phyloP scores from a whole-genome alignment of 2,888 invertebrate species.

The Meiosimyza platycephala region DNA sequence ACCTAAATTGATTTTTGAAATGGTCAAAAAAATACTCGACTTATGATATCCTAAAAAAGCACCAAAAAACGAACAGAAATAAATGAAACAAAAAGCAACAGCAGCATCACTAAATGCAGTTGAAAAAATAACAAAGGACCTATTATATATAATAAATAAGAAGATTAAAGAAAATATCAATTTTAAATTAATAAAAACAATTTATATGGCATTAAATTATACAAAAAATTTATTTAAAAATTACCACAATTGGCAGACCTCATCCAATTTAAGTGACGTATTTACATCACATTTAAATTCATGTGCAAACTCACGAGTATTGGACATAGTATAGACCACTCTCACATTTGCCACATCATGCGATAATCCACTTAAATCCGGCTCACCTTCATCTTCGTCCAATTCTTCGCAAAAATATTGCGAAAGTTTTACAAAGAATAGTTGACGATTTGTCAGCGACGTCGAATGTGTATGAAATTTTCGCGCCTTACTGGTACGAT shows the following conservation, averaged over 20 bases:
- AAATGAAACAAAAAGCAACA: too few species aligned
- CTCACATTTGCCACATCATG: conserved; percentile 56
- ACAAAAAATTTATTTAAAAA: too few species aligned
- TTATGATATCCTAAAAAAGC: too few species aligned
- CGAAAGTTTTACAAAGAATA: conserved; percentile 59
- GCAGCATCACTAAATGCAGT: too few species aligned
- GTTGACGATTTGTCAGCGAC: conserved; percentile 29
- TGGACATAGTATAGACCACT: conserved; percentile 54
- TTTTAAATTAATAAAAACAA: too few species aligned
- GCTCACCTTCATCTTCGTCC: conserved; percentile 38
- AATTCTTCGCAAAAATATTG: conserved; percentile 56
- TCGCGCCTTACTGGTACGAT: conserved; percentile 44
- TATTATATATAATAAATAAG: too few species aligned
- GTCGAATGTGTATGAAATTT: conserved; percentile 26
- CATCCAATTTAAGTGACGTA: conserved; percentile 51
- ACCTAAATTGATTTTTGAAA: too few species aligned
- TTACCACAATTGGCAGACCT: conserved; percentile 56
- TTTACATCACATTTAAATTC: conserved; percentile 50
- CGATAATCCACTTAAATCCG: conserved; percentile 1
- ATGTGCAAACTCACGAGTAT: conserved; percentile 57
- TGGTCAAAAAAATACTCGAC: too few species aligned
- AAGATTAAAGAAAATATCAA: too few species aligned
- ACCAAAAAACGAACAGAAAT: too few species aligned
- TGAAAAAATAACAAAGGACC: too few species aligned
- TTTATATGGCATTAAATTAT: too few species aligned